A percentile compares a stretch with the other conserved stretches of the same genome.
phyloP scores from a whole-genome alignment of 2,888 invertebrate genomes.

The Dione vanillae region DNA sequence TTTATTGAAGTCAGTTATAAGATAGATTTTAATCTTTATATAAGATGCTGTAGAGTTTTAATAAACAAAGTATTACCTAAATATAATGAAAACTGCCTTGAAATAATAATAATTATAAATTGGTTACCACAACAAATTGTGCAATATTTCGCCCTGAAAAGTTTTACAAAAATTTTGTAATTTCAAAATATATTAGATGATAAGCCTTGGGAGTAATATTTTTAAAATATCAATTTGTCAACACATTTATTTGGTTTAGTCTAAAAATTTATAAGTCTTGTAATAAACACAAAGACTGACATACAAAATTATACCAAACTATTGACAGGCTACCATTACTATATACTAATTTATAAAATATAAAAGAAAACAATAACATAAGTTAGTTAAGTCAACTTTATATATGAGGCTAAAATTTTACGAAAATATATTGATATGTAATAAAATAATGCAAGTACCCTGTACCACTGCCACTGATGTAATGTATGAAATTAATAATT shows the following conservation, averaged over 20 bases:
- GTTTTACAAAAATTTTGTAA: conserved; percentile 32
- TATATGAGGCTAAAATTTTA: conserved; percentile 28
- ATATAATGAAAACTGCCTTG: conserved; percentile 45
- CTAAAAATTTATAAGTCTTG: conserved; percentile 19
- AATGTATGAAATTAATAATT: conserved; percentile 65
- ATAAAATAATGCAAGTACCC: conserved; percentile 51
- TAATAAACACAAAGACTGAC: conserved; percentile 26
- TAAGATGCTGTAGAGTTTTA: conserved; percentile 43
- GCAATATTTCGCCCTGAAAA: conserved; percentile 39
- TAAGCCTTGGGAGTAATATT: conserved; percentile 22
- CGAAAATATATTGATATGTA: conserved; percentile 31
- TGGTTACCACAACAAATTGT: conserved; percentile 43
- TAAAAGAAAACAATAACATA: conserved; percentile 10
- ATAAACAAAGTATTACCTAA: conserved; percentile 43
- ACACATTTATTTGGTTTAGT: conserved; percentile 10
- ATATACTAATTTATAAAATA: not conserved
- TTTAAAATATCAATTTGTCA: conserved; percentile 12
- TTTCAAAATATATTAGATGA: conserved; percentile 20
- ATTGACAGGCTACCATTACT: conserved; percentile 19
- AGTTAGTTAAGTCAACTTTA: conserved; percentile 11
- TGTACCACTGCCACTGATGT: conserved; percentile 74
- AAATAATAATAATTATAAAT: conserved; percentile 39
- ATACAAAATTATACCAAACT: conserved; percentile 25
- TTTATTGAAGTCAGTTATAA: conserved; percentile 52
- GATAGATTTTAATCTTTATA: conserved; percentile 57